These are phyloP conservation scores for Steromphala cineraria DNA, from an alignment of 2,888 invertebrate genomes.

Conservation along the genomic window DNA sequence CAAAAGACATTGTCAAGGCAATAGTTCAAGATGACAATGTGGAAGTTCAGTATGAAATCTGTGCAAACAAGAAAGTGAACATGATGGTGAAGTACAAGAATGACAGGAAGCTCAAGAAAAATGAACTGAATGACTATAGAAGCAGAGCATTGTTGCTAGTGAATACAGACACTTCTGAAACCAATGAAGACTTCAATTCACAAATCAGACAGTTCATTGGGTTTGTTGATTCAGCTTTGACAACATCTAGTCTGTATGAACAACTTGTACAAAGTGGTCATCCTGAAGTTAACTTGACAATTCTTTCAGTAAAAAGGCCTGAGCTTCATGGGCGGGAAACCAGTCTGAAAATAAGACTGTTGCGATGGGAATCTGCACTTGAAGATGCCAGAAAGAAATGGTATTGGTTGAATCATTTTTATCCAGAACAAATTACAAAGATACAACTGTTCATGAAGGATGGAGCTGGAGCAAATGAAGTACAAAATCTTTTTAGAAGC, in stretches of 20 bases:
- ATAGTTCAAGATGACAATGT: neutral
- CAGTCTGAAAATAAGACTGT: conserved; percentile 18
- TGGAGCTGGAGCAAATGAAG: neutral
- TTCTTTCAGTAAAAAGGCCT: neutral
- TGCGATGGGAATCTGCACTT: conserved; percentile 38
- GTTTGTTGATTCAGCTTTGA: neutral
- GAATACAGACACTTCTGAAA: neutral
- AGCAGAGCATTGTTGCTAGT: conserved; percentile 15
- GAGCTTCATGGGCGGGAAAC: conserved; percentile 8
- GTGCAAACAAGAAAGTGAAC: neutral
- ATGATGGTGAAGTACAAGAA: neutral
- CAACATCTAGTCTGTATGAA: neutral
- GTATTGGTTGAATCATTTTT: conserved; percentile 44
- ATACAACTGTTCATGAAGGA: conserved; percentile 35
- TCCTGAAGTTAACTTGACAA: neutral
- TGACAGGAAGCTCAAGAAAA: neutral
- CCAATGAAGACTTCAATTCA: neutral
- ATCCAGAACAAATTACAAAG: conserved; percentile 43
- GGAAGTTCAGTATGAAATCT: neutral
- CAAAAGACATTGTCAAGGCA: neutral
- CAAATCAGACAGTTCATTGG: neutral
- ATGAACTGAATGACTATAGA: conserved; percentile 14
- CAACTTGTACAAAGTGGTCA: neutral
- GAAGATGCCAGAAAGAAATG: conserved; percentile 22
- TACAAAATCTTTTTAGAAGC: conserved; percentile 32